A percentile compares a stretch with the other conserved stretches of the same genome.
phyloP scores from a whole-genome alignment of 2,797 vertebrate species.

The Chelonia mydas region DNA sequence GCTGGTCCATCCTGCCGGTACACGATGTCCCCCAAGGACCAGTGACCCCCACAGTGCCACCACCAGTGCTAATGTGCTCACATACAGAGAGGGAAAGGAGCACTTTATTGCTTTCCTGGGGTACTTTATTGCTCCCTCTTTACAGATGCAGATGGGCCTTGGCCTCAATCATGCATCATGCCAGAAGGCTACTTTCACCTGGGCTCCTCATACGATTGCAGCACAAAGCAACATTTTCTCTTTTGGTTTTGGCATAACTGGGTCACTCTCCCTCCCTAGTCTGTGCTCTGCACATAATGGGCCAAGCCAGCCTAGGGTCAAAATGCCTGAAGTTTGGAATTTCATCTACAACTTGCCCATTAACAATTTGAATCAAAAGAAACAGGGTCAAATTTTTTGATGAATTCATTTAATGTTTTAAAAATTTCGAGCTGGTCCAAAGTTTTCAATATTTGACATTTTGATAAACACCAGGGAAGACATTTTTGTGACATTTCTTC shows the following conservation, averaged over 20 bases:
- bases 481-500: not conserved
- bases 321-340: not conserved
- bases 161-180: not conserved
- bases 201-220: not conserved
- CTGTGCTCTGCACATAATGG: not conserved
- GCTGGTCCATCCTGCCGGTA: not conserved
- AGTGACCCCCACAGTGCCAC: not conserved
- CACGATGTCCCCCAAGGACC: not conserved
- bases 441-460: not conserved
- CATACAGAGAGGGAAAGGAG: not conserved
- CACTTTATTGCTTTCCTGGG: not conserved
- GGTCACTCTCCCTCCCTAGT: not conserved
- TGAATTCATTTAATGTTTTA: not conserved
- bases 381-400: not conserved
- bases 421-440: not conserved
- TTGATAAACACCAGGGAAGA: not conserved
- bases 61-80: not conserved
- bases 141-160: rapidly evolving
- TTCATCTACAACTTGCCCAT: not conserved
- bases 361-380: not conserved
- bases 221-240: not conserved
- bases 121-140: not conserved
- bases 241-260: not conserved
- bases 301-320: not conserved
- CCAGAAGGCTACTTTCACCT: not conserved